phyloP scores from a whole-genome alignment of 2,113 vertebrate genomes.

The Catagonus wagneri region DNA sequence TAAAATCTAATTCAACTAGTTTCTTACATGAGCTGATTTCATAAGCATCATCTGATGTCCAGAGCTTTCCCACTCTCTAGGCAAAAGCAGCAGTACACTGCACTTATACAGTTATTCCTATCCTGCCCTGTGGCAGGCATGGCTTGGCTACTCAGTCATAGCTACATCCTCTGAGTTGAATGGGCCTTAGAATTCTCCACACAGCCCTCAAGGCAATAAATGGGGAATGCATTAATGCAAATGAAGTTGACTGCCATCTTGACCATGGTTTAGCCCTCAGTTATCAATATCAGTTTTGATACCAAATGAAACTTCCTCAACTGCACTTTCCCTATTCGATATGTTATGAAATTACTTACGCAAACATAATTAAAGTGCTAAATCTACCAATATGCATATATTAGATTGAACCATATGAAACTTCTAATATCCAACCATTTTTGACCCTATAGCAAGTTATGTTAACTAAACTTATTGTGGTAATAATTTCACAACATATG shows the following conservation, averaged over 20 bases:
- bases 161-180: neutral
- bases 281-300: neutral
- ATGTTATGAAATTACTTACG: conserved; percentile 24
- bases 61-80: neutral
- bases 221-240: neutral
- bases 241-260: neutral
- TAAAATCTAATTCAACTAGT: neutral
- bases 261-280: neutral
- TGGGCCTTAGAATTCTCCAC: neutral
- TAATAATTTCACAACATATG: neutral
- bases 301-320: neutral
- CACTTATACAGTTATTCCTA: neutral
- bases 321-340: neutral
- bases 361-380: conserved; percentile 17
- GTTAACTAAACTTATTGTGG: neutral
- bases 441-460: neutral
- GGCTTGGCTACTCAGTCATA: neutral
- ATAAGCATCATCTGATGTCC: neutral
- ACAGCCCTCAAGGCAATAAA: neutral
- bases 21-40: conserved; percentile 11
- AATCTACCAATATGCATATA: neutral
- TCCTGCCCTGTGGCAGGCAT: neutral
- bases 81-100: neutral
- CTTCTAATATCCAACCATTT: neutral
- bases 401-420: neutral